Percentiles rank a stretch among this genome's conserved stretches.
phyloP scores from a whole-genome alignment of 2,797 vertebrate species.

The Margarornis squamiger region DNA sequence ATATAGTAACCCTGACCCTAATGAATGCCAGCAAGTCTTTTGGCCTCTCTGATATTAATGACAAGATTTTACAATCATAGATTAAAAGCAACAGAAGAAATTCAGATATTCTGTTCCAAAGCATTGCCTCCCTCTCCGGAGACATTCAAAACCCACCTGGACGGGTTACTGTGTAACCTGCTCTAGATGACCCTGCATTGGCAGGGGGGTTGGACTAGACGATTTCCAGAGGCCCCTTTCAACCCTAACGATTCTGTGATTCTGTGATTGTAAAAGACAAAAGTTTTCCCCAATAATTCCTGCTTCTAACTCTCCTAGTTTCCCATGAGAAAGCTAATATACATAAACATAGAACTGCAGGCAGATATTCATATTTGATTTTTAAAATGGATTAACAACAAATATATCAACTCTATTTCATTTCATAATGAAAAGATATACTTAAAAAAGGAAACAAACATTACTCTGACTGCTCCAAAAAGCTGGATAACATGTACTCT shows the following conservation, averaged over 20 bases:
- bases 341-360: background rate
- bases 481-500: background rate
- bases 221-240: background rate
- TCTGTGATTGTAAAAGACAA: background rate
- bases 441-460: background rate
- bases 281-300: background rate
- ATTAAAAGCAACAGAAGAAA: background rate
- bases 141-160: background rate
- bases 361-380: background rate
- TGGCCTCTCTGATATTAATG: background rate
- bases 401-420: background rate
- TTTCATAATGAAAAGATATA: background rate
- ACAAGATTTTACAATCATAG: background rate
- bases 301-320: background rate
- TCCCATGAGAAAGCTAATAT: background rate
- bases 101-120: background rate
- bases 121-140: background rate
- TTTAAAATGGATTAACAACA: background rate
- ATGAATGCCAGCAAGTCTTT: background rate
- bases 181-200: background rate
- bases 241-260: background rate
- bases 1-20: background rate
- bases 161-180: background rate
- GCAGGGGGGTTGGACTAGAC: accelerated
- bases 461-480: background rate